Conservation (phyloP, 2,797 vertebrate genomes). For the Sylvia borin region DNA sequence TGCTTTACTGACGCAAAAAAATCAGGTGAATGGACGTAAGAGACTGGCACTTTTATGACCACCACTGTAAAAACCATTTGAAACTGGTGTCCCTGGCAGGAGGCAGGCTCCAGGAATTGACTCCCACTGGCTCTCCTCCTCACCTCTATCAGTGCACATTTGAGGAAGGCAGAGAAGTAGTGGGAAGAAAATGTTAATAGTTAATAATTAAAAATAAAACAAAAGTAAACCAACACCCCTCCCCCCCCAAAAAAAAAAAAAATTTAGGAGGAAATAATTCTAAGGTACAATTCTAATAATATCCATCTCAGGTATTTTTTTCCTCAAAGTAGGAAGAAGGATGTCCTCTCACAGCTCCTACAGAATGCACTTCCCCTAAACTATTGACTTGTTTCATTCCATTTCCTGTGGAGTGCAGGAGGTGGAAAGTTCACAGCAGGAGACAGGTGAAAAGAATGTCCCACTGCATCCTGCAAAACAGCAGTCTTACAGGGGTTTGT, state of each 20-base stretch:
- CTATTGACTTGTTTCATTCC: neutral
- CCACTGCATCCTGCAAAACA: neutral
- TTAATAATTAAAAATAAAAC: neutral
- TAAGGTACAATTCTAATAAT: neutral
- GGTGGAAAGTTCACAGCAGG: neutral
- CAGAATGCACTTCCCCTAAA: neutral
- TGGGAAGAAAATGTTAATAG: neutral
- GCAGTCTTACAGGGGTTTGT: neutral
- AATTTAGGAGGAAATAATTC: neutral
- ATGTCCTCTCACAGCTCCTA: neutral
- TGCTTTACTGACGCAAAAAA: neutral
- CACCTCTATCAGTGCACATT: neutral
- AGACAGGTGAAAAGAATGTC: neutral
- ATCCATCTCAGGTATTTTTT: neutral
- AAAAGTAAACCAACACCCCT: rapidly evolving
- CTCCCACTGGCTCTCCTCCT: neutral
- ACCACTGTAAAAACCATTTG: neutral
- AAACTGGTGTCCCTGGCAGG: neutral
- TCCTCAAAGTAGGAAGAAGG: neutral
- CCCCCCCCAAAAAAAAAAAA: neutral
- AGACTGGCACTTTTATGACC: neutral
- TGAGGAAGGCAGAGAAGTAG: neutral
- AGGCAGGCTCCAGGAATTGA: neutral
- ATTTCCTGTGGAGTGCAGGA: neutral
- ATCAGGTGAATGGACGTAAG: neutral